A percentile compares a stretch with the other conserved stretches of the same genome.
Conservation (phyloP, 2,113 vertebrate genomes). For the Dicaeum eximium region DNA sequence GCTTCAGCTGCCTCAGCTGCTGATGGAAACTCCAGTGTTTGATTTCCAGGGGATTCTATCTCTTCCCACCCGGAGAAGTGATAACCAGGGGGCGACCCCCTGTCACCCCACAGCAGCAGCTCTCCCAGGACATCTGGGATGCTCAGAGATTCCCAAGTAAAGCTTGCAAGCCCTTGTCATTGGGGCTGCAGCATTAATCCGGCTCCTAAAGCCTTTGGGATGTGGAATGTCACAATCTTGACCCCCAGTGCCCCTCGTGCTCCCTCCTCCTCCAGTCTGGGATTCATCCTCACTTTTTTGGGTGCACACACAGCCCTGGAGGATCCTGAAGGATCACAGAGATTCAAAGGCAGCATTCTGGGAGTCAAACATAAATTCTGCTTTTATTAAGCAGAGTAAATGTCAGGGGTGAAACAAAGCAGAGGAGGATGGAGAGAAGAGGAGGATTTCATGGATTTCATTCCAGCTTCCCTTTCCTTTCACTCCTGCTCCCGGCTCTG, state of each 20-base stretch:
- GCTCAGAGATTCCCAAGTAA: neutral
- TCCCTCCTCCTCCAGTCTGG: neutral
- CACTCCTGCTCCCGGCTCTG: neutral
- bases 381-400: constrained; percentile 65
- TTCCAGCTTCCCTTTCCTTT: constrained; percentile 27
- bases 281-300: neutral
- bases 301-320: neutral
- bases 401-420: constrained; percentile 61
- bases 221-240: neutral
- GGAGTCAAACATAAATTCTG: constrained; percentile 55
- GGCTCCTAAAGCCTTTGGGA: neutral
- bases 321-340: neutral
- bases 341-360: constrained; percentile 45
- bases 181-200: accelerated
- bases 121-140: neutral
- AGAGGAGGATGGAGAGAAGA: constrained; percentile 13
- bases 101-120: neutral
- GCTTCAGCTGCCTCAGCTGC: accelerated
- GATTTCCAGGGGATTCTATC: constrained; percentile 10
- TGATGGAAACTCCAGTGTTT: neutral
- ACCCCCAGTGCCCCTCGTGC: neutral
- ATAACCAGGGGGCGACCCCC: neutral
- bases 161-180: neutral
- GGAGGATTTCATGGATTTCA: constrained; percentile 52
- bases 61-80: neutral